These are phyloP conservation scores for Lacanobia oleracea DNA, from an alignment of 2,888 invertebrate species.

Conservation along the genomic window DNA sequence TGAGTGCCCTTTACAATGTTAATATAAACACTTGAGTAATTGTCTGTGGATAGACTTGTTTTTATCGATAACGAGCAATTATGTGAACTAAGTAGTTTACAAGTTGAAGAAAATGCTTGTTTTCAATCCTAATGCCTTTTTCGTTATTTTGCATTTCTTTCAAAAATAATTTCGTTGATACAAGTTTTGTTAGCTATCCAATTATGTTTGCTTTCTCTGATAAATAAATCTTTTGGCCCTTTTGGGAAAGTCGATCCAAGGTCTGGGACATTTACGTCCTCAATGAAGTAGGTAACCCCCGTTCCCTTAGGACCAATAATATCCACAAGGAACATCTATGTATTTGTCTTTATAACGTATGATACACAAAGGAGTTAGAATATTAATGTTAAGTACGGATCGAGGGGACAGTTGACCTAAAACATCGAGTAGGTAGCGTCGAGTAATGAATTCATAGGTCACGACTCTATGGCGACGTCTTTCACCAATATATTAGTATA, in stretches of 20 bases:
- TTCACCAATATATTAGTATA: conserved; percentile 20
- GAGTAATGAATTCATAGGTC: conserved; percentile 73
- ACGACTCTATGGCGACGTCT: conserved; percentile 49
- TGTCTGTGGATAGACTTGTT: conserved; percentile 37
- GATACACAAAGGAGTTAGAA: conserved; percentile 44
- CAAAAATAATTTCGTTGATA: not conserved
- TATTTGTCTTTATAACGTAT: conserved; percentile 9
- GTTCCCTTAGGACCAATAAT: conserved; percentile 2
- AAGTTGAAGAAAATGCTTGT: conserved; percentile 6
- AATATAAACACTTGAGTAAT: conserved; percentile 58
- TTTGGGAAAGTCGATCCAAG: not conserved
- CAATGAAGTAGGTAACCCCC: conserved; percentile 1
- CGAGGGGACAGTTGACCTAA: conserved; percentile 70
- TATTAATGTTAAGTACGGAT: conserved; percentile 44
- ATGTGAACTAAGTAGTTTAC: conserved; percentile 32
- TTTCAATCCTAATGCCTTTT: not conserved
- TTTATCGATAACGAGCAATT: conserved; percentile 47
- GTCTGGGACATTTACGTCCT: conserved; percentile 1
- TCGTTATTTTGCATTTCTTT: not conserved
- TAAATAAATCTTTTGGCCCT: not conserved
- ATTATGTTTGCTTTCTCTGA: not conserved
- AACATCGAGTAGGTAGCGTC: conserved; percentile 53
- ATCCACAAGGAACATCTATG: not conserved
- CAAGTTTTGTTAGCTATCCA: not conserved
- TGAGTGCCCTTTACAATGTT: conserved; percentile 58